Base-by-base conservation (phyloP, 2,113 vertebrate genomes). In the Tauraco erythrolophus region DNA sequence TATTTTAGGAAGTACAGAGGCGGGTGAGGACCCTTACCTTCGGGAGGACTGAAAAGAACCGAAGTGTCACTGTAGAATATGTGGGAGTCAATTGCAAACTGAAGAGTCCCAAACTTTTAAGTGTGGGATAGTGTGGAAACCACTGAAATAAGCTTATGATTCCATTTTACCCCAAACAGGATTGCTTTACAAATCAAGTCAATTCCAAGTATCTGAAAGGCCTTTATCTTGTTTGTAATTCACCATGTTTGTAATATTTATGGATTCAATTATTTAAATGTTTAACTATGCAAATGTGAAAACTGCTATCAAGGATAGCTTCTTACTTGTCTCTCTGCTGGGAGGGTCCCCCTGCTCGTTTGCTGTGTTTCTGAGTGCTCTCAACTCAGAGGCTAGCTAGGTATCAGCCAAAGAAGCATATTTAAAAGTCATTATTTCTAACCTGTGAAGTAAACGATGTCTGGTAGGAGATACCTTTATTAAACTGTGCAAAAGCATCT, bases 31-130 rank as follows among this genome's bases (percentile, higher is more conserved):
- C 69, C 98, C 98, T 71, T 99, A 98, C 92, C 97, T 99, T 60
- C 97, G 98, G 4, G 98, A 98, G 92, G 98, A 99, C 37, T 99
- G 96, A 98, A 31, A 53, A 37, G 72, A 85, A 61, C n/a, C 86
- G 7, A 9, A 9, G 6, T 15, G 21, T 54, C 37, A n/a, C 74
- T 9, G 1, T 1, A 14, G 41, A 56, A 62, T 27, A 33, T 1
- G 14, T 24, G 27, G 23, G 19, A 62, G n/a, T 85, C 68, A 41
- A 7, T 39, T 25, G 9, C 54, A 48, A 7, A 27, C 28, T 14
- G 35, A 72, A 70, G 30, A 43, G n/a, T 92, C 72, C 53, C 35
- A 54, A 25, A 80, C 43, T 62, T 45, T 13, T 4, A 28, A 60
- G 28, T 21, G 23, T 79, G 93, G 74, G 64, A 83, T 31, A 65